Percentiles rank a stretch among this genome's conserved stretches.
These are phyloP conservation scores for Drosophila neonasuta DNA, from an alignment of 2,888 invertebrate species.

Conservation along the genomic window DNA sequence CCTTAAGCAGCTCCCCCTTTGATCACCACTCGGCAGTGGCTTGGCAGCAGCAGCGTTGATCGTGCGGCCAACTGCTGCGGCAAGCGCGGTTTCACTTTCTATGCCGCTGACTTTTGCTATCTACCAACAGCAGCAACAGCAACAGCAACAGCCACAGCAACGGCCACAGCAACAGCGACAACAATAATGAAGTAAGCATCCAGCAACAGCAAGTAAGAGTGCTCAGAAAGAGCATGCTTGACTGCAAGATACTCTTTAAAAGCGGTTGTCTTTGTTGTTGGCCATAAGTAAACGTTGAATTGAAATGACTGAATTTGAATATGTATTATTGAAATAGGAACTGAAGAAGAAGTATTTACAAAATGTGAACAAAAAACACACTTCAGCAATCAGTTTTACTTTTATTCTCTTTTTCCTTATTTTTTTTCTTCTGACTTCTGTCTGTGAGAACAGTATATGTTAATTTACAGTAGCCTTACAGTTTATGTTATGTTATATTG, in stretches of 20 bases:
- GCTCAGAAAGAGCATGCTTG: slow-evolving; percentile 13
- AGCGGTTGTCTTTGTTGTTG: too few relatives aligned
- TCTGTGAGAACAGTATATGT: too few relatives aligned
- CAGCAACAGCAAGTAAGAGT: slow-evolving; percentile 37
- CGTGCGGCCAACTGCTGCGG: slow-evolving; percentile 69
- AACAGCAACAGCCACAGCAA: slow-evolving; percentile 41
- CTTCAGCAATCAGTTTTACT: too few relatives aligned
- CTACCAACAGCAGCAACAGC: slow-evolving; percentile 53
- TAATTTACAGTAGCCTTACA: too few relatives aligned
- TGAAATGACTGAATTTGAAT: too few relatives aligned
- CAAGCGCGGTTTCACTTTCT: slow-evolving; percentile 72
- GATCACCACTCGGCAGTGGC: slow-evolving; percentile 28
- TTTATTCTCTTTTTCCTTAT: too few relatives aligned
- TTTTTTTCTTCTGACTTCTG: too few relatives aligned
- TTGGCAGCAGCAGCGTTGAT: slow-evolving; percentile 32
- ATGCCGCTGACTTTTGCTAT: slow-evolving; percentile 73
- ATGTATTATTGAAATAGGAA: too few relatives aligned
- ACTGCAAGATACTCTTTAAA: slow-evolving; percentile 10
- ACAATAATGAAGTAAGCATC: slow-evolving; percentile 49
- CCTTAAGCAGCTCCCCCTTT: slow-evolving; percentile 8
- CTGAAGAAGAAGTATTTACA: too few relatives aligned
- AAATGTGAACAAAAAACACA: too few relatives aligned
- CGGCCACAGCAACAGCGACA: slow-evolving; percentile 39
- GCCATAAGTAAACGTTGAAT: too few relatives aligned
- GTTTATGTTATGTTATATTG: too few relatives aligned